These are phyloP conservation scores for Seriola rivoliana DNA, from an alignment of 2,113 vertebrate species.

Conservation along the genomic window DNA sequence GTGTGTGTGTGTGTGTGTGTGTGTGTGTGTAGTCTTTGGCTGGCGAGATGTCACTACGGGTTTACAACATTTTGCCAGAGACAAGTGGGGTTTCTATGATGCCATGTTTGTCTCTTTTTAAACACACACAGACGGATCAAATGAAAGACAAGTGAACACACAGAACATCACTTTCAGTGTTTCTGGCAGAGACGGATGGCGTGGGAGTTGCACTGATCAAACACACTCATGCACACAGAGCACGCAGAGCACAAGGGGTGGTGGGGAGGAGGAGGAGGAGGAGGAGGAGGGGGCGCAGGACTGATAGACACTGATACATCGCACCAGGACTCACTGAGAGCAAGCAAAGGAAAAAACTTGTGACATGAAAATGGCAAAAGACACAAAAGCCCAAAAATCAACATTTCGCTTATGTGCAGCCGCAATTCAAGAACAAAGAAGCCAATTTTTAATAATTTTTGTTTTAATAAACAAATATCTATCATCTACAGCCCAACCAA, in stretches of 20 bases:
- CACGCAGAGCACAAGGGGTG: neutral
- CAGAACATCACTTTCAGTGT: slow-evolving; percentile 61
- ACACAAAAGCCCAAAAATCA: neutral
- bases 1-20: slow-evolving; percentile 28
- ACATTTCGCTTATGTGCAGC: neutral
- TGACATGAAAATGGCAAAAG: neutral
- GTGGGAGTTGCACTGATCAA: slow-evolving; percentile 50
- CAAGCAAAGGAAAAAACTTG: neutral
- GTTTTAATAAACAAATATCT: too few relatives aligned
- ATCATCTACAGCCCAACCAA: too few relatives aligned
- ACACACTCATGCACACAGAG: slow-evolving; percentile 35
- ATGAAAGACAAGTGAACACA: slow-evolving; percentile 61
- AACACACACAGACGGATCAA: slow-evolving; percentile 62
- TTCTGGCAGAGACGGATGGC: slow-evolving; percentile 44
- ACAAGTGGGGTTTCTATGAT: slow-evolving; percentile 62
- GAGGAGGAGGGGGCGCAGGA: neutral
- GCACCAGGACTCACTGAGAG: neutral
- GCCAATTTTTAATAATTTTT: too few relatives aligned
- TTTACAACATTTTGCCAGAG: slow-evolving; percentile 64
- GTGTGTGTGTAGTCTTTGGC: slow-evolving; percentile 50
- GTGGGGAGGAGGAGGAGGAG: neutral
- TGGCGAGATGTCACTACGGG: slow-evolving; percentile 42
- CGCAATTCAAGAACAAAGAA: too few relatives aligned
- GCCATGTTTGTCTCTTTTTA: slow-evolving; percentile 61
- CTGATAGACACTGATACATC: slow-evolving; percentile 16